Evolutionary conservation across 2,797 vertebrate genomes (phyloP), one percentile per base, ranked within the genome.

Genomic region (Fratercula arctica): DNA sequence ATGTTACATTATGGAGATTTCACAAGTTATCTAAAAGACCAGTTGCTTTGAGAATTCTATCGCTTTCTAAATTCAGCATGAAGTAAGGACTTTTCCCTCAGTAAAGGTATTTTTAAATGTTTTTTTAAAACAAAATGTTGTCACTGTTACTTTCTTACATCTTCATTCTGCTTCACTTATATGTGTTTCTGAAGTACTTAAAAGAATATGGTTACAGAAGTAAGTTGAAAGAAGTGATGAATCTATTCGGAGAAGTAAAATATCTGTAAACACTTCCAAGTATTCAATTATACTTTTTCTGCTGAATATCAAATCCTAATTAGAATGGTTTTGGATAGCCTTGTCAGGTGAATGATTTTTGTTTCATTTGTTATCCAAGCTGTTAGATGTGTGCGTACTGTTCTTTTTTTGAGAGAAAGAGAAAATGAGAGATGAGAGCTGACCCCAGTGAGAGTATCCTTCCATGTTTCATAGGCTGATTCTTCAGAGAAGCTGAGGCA

Each of bases 401-500:
- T 41, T 77, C 57, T 48, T 79, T 75, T 75, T 93, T 57, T 48
- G 16, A 25, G 66, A 70, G 33, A 63, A 9, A 60, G 23, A 18
- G 48, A 43, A 4, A 13, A 33, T 67, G 35, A 82, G 50, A 90
- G 77, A 59, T 23, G 45, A 68, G 9, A 59, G 20, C 13, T 56
- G 28, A 51, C 13, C 5, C 24, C 41, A 26, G 10, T 51, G 17
- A 84, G 41, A 24, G 73, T 93, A 16, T 90, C 23, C 64, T 50
- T 93, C 46, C 24, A 2, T 89, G 17, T 87, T 96, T 93, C 35
- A 6, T 93, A 99, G 99, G 97, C 98, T 59, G 97, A 98, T 86
- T 99, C 98, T 81, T 98, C 99, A 15, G 98, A 99, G 97, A 98
- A 96, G 84, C 97, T 99, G 39, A 98, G 99, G 56, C 98, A 97